Evolutionary conservation across 2,888 invertebrate genomes (phyloP).

Genomic region (Agrochola lota): DNA sequence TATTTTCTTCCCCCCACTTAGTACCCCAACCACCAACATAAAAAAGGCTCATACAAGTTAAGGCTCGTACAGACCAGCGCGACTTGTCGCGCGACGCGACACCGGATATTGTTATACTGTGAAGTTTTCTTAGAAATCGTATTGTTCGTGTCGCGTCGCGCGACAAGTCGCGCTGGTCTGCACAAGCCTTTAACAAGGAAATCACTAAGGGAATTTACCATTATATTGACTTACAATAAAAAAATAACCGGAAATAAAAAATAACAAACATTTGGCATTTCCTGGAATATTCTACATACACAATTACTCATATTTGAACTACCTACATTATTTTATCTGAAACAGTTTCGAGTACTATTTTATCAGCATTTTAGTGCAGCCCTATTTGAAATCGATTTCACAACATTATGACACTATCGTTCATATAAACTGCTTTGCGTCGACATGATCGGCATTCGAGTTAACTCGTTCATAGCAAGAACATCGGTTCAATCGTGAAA

Average conservation of each 20-base stretch:
- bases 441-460: conserved; percentile 29
- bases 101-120: too few species aligned
- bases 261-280: not conserved
- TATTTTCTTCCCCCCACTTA: not conserved
- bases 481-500: conserved; percentile 8
- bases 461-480: conserved; percentile 13
- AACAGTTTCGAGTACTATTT: not conserved
- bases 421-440: conserved; percentile 33
- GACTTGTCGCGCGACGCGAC: too few species aligned
- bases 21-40: not conserved
- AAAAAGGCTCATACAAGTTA: not conserved
- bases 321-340: conserved; percentile 1
- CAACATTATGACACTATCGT: conserved; percentile 40
- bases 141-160: too few species aligned
- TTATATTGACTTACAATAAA: not conserved
- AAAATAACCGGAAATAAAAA: not conserved
- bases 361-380: conserved; percentile 31
- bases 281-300: not conserved
- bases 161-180: too few species aligned
- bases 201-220: not conserved
- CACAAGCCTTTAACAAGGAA: too few species aligned
- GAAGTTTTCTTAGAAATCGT: too few species aligned
- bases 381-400: conserved; percentile 42
- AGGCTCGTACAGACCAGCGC: too few species aligned
- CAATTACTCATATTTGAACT: not conserved